Conservation (phyloP, 2,797 vertebrate genomes). For the Rhincodon typus region DNA sequence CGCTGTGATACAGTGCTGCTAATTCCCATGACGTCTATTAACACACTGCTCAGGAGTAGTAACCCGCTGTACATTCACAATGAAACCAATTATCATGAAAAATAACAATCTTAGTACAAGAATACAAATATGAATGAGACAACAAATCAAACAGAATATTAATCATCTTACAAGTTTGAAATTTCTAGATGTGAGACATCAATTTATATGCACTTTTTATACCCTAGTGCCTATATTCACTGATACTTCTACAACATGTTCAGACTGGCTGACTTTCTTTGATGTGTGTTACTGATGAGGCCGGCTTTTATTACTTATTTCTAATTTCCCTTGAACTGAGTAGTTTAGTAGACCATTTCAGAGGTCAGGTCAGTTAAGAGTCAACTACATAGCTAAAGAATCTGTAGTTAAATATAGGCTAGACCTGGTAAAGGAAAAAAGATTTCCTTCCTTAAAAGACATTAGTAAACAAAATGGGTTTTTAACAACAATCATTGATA, state of each 20-base stretch:
- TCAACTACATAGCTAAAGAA: too few species aligned
- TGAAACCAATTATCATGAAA: constrained; percentile 14
- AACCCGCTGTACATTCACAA: background rate
- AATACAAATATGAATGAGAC: background rate
- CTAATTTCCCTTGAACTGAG: too few species aligned
- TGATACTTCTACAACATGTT: background rate
- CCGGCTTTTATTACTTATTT: too few species aligned
- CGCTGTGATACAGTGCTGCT: background rate
- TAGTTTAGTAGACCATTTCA: too few species aligned
- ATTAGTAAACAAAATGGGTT: too few species aligned
- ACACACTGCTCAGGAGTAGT: background rate
- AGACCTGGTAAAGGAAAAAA: too few species aligned
- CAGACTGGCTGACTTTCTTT: background rate
- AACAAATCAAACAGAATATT: background rate
- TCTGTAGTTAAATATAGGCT: too few species aligned
- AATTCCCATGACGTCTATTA: background rate
- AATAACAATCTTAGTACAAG: background rate
- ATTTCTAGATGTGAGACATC: background rate
- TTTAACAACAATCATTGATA: too few species aligned
- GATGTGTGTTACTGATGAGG: too few species aligned
- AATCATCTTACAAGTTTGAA: background rate
- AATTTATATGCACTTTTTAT: background rate
- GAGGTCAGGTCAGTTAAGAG: too few species aligned
- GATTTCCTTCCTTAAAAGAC: too few species aligned
- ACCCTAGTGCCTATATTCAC: background rate